A percentile compares a stretch with the other conserved stretches of the same genome.
Evolutionary conservation across 2,888 invertebrate species (phyloP).

Genomic region (Orthonevra nobilis): DNA sequence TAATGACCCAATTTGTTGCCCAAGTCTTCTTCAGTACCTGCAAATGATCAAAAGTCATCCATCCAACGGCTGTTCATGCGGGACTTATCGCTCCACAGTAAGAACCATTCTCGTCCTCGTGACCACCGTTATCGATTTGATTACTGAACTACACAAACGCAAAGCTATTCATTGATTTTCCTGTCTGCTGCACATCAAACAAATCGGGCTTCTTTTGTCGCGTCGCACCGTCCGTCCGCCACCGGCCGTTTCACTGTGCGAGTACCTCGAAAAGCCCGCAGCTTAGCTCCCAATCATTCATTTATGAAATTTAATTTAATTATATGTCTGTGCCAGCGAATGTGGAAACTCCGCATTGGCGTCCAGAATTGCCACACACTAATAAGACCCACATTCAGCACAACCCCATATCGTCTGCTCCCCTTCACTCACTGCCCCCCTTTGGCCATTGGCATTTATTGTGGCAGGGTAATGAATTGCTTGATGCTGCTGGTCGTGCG

Average conservation of each 20-base stretch:
- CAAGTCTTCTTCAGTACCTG: too few relatives aligned
- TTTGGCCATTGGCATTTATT: too few relatives aligned
- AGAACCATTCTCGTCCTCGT: too few relatives aligned
- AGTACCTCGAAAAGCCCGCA: slow-evolving; percentile 43
- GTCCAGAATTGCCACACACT: slow-evolving; percentile 12
- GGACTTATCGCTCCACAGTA: too few relatives aligned
- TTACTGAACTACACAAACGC: slow-evolving; percentile 36
- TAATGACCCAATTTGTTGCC: too few relatives aligned
- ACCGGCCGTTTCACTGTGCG: too few relatives aligned
- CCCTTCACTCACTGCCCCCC: too few relatives aligned
- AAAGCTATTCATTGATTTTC: slow-evolving; percentile 40
- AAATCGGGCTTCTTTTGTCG: slow-evolving; percentile 23
- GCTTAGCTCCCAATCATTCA: slow-evolving; percentile 53
- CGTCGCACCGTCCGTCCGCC: not conserved
- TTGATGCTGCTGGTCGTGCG: not conserved
- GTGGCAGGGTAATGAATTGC: too few relatives aligned
- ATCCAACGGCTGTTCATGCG: too few relatives aligned
- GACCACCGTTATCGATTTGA: slow-evolving; percentile 44
- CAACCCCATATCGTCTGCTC: not conserved
- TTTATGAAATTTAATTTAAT: slow-evolving; percentile 66
- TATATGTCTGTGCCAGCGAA: slow-evolving; percentile 23
- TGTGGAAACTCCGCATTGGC: slow-evolving; percentile 22
- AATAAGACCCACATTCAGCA: not conserved
- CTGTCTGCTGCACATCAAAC: slow-evolving; percentile 66
- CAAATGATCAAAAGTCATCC: slow-evolving; percentile 8